phyloP scores from a whole-genome alignment of 2,113 vertebrate genomes.

The Tachuris rubrigastra region DNA sequence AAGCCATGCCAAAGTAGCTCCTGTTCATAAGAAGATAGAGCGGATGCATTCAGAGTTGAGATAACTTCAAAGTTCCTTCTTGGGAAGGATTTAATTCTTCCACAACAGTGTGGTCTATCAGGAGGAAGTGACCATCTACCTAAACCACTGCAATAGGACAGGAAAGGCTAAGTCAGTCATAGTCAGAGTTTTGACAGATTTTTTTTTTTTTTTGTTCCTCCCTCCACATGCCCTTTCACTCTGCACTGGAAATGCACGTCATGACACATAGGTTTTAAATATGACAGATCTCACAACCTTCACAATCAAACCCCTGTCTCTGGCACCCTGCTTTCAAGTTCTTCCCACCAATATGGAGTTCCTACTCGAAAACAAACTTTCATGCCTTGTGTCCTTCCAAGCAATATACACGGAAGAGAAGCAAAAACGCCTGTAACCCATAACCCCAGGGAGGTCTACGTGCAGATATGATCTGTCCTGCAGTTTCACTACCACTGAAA shows the following conservation, averaged over 20 bases:
- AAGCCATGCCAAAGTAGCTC: neutral
- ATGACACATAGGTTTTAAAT: neutral
- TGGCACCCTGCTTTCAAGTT: neutral
- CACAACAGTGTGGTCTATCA: neutral
- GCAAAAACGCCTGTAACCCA: neutral
- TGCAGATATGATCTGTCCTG: neutral
- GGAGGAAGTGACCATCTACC: slow-evolving; percentile 35
- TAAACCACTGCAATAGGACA: neutral
- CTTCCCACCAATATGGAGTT: neutral
- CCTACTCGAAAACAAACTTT: neutral
- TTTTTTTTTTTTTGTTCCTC: neutral
- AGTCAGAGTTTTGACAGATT: neutral
- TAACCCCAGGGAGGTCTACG: neutral
- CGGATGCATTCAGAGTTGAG: neutral
- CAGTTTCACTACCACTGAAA: neutral
- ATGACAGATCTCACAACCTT: neutral
- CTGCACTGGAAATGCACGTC: neutral
- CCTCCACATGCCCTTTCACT: neutral
- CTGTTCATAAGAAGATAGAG: neutral
- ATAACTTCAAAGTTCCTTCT: slow-evolving; percentile 44
- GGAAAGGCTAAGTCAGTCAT: neutral
- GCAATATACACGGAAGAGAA: fast-evolving
- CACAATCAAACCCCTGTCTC: neutral
- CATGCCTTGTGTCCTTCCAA: neutral
- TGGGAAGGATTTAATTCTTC: slow-evolving; percentile 22